Base-by-base conservation (phyloP, 1,140 invertebrate genomes). In the Nautilus pompilius region DNA sequence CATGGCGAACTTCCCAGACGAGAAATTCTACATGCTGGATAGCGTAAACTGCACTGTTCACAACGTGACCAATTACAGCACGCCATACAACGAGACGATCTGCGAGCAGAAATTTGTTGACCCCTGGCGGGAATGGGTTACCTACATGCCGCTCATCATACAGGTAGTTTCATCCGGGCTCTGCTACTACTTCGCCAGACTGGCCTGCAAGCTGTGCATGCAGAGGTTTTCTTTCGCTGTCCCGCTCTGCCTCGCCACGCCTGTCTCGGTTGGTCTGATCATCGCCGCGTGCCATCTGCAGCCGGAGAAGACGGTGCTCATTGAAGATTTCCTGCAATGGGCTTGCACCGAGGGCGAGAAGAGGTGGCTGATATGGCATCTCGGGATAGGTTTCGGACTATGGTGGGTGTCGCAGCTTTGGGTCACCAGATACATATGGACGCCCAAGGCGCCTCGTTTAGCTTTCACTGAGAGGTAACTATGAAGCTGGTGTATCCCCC, bases 391-490 rank as follows among this genome's bases (percentile, higher is more conserved):
- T 32, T 77, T 73, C 56, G 68, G 68, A 13, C 63, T 96, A 5
- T 98, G 94, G 95, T 83, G 97, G 26, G 83, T 97, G 2, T 95
- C 93, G 0, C 94, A 98, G 81, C 93, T 93, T 0, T 97, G 94
- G 95, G 92, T 98, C 28, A 94, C 94, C 0, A 83, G 98, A 45
- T 95, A 99, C 75, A 95, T 99, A 57, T 99, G 96, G 95, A 96
- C 90, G 3, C 96, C 96, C 0, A 96, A 98, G 85, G 94, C 93
- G 70, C 96, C 99, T 83, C 89, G 96, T 86, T 85, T 99, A 60
- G 96, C 96, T 0, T 90, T 93, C 5, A 98, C 96, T 0, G 96
- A 98, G 77, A 96, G 96, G 82, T 83, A 70, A 69, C 64, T 68
- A 3, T 15, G 5, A 10, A n/a, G 4, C 5, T 24, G 15, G 15